Evolutionary conservation across 2,888 invertebrate genomes (phyloP), one percentile per base, ranked within the genome.

Genomic region (Camptogramma bilineatum): DNA sequence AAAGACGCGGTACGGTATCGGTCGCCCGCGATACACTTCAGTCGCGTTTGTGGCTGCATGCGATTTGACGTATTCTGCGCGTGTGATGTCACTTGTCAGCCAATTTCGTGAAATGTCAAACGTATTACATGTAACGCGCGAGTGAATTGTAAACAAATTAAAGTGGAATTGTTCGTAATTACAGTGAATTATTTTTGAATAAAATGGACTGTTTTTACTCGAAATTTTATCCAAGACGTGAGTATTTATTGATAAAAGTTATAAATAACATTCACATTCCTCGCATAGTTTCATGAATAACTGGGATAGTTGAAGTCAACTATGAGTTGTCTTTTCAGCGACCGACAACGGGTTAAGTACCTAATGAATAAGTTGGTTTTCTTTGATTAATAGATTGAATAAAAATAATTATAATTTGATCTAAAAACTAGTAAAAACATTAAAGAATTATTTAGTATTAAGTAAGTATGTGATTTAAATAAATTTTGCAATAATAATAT

Each of bases 1-100:
- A 93, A 93, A 93, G 93, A 93, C 93, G 93, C 93, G 93, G 93
- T 93, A 87, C 90, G 91, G 92, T 90, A 89, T 91, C 87, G 93
- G 88, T 90, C 92, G 93, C 88, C 88, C 89, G 91, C 88, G 88
- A 89, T 93, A 92, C 88, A 94, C 91, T 93, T 94, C 94, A 94
- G 94, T 94, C 94, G 93, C 92, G 93, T 93, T 91, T 81, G 90
- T 91, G 91, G 91, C 90, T 91, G 90, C 90, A 90, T 88, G 91
- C 90, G 93, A 93, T 93, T 93, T 93, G 93, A 93, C 93, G 93
- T 93, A 92, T 93, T 92, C 86, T 85, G 91, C 88, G 93, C 84
- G 82, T 83, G 91, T 89, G 91, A 91, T 92, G 93, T 91, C 91
- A 92, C 87, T 91, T 91, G 91, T 90, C 90, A 90, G 85, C 86